phyloP scores from a whole-genome alignment of 2,113 vertebrate species.

The Pseudopipra pipra region DNA sequence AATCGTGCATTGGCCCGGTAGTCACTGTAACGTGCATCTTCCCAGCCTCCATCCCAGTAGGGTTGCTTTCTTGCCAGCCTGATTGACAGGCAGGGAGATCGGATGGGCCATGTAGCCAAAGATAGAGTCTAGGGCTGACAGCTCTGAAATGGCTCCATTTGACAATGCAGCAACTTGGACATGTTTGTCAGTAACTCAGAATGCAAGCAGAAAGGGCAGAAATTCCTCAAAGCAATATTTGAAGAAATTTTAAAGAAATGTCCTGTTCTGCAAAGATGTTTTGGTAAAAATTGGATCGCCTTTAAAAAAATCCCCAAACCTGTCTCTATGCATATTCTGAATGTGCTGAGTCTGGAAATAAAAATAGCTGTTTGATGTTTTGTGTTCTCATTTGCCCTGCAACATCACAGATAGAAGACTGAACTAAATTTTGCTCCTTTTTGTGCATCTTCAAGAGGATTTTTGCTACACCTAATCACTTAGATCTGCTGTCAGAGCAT shows the following conservation, averaged over 20 bases:
- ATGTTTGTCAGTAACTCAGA: slow-evolving; percentile 15
- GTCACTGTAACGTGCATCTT: not conserved
- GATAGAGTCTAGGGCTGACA: slow-evolving; percentile 32
- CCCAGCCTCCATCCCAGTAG: not conserved
- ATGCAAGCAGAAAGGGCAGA: slow-evolving; percentile 35
- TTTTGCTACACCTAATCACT: not conserved
- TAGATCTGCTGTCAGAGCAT: not conserved
- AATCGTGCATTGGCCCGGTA: not conserved
- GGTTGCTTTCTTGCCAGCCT: not conserved
- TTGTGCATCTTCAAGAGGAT: not conserved
- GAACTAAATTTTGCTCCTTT: slow-evolving; percentile 4
- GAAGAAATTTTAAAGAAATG: not conserved
- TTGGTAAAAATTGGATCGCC: not conserved
- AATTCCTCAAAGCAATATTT: slow-evolving; percentile 39
- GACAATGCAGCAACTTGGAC: not conserved
- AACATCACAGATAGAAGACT: not conserved
- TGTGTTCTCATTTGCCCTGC: slow-evolving; percentile 17
- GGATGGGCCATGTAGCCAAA: slow-evolving; percentile 14
- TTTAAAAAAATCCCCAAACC: not conserved
- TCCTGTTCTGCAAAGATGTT: not conserved
- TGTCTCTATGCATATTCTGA: slow-evolving; percentile 13
- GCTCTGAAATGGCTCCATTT: slow-evolving; percentile 34
- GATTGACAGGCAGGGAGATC: slow-evolving; percentile 41
- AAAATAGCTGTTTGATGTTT: slow-evolving; percentile 41
- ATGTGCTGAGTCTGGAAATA: slow-evolving; percentile 24